phyloP scores from a whole-genome alignment of 2,888 invertebrate species.

The Eudemis profundana region DNA sequence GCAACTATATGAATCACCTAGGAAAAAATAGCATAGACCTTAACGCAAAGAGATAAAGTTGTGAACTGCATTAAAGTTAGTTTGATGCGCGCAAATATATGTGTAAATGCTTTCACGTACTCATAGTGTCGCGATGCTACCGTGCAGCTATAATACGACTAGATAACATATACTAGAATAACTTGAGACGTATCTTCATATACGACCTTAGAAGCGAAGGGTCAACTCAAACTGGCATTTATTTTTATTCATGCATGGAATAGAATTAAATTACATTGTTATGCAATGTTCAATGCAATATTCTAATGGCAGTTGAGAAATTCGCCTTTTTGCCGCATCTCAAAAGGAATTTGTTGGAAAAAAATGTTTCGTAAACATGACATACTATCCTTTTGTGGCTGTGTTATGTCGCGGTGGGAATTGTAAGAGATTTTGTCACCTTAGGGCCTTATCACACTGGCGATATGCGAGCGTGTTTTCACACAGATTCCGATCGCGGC shows the following conservation, averaged over 20 bases:
- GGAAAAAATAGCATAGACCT: conserved; percentile 17
- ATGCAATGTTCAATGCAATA: conserved; percentile 42
- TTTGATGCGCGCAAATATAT: conserved; percentile 42
- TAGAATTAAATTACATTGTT: conserved; percentile 54
- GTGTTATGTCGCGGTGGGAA: conserved; percentile 1
- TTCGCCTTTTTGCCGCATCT: conserved; percentile 9
- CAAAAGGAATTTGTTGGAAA: conserved; percentile 34
- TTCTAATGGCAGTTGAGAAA: conserved; percentile 39
- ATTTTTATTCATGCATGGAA: conserved; percentile 54
- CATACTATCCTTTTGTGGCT: conserved; percentile 17
- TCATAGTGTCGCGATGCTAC: conserved; percentile 62
- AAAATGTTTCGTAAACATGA: conserved; percentile 32
- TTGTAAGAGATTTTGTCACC: conserved; percentile 14
- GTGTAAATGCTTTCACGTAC: conserved; percentile 58
- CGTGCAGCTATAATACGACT: conserved; percentile 57
- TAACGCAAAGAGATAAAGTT: conserved; percentile 37
- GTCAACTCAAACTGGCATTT: conserved; percentile 51
- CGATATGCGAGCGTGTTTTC: too few species aligned
- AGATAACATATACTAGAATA: conserved; percentile 63
- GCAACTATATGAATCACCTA: conserved; percentile 29
- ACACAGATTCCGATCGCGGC: too few species aligned
- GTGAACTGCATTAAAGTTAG: conserved; percentile 32
- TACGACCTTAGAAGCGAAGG: conserved; percentile 46
- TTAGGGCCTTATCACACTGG: too few species aligned
- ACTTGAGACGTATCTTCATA: conserved; percentile 1